Evolutionary conservation across 2,113 vertebrate genomes (phyloP), one percentile per base, ranked within the genome.

Genomic region (Mormyrus iriodes): DNA sequence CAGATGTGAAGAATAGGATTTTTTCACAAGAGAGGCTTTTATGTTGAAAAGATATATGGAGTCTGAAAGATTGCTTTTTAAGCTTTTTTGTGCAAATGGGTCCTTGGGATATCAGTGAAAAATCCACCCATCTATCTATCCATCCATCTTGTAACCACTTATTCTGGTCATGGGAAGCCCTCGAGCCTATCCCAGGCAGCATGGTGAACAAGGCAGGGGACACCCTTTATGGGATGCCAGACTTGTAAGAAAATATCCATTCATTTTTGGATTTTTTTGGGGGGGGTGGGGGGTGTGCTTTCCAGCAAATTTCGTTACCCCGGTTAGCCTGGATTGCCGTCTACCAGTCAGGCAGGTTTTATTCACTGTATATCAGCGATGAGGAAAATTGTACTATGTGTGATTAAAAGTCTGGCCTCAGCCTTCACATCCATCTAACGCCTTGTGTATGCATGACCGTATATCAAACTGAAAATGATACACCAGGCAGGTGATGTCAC

Each of bases 341-440:
- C 13, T 82, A 3, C 6, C 39, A 82, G 76, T 82, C 31, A 24
- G 27, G 35, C 39, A 82, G 42, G 39, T 82, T 82, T 82, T 17
- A 10, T 39, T 82, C 44, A 84, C 24, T 48, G 42, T 3, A 46
- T 24, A 21, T 83, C 79, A 42, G 44, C 48, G 44, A 84, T 42
- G 52, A 19, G 52, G 52, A 53, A 53, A 53, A 9, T 89, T 88
- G 76, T 42, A 55, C 89, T 90, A 84, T 27, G 17, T 85, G 51
- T 88, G 87, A 91, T 91, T 91, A 92, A 89, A 39, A 89, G 58
- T 58, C 87, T 24, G 69, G 46, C 53, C 51, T 3, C 52, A 17
- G 58, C 31, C 51, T 12, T 65, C 27, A 83, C 89, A 87, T 73
- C 65, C 90, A 87, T 91, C 48, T 86, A 9, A 21, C 79, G 69